These are phyloP conservation scores for Crotalus horridus DNA, from an alignment of 2,113 vertebrate species.

Conservation along the genomic window DNA sequence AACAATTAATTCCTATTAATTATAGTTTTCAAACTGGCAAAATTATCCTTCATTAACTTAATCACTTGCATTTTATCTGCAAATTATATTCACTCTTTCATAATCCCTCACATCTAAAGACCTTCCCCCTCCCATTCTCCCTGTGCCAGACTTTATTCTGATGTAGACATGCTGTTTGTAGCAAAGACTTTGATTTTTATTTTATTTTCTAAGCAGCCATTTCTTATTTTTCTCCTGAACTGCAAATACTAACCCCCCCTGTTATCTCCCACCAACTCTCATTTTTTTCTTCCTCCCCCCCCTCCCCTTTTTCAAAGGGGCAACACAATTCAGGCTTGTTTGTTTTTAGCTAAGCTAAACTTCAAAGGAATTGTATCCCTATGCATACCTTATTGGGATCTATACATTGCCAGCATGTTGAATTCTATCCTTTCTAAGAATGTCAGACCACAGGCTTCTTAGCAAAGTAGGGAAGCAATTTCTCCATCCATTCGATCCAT, in stretches of 20 bases:
- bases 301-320: conserved; percentile 31
- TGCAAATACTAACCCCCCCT: conserved; percentile 25
- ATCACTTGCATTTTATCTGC: conserved; percentile 69
- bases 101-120: conserved; percentile 62
- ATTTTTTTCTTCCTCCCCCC: background rate
- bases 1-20: conserved; percentile 75
- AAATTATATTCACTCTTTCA: conserved; percentile 65
- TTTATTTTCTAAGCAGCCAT: conserved; percentile 23
- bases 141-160: conserved; percentile 27
- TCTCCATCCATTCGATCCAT: background rate
- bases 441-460: background rate
- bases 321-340: conserved; percentile 33
- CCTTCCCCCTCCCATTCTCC: too few relatives aligned
- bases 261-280: too few relatives aligned
- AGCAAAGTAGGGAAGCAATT: background rate
- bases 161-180: conserved; percentile 44
- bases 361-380: conserved; percentile 9
- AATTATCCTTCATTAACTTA: conserved; percentile 76
- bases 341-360: conserved; percentile 36
- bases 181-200: conserved; percentile 33
- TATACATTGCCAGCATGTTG: conserved; percentile 29
- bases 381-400: background rate
- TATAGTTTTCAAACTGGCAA: conserved; percentile 69
- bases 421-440: background rate
- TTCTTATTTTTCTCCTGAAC: conserved; percentile 34